Evolutionary conservation across 2,888 invertebrate species (phyloP), one percentile per base, ranked within the genome.

Genomic region (Andrena dorsata): DNA sequence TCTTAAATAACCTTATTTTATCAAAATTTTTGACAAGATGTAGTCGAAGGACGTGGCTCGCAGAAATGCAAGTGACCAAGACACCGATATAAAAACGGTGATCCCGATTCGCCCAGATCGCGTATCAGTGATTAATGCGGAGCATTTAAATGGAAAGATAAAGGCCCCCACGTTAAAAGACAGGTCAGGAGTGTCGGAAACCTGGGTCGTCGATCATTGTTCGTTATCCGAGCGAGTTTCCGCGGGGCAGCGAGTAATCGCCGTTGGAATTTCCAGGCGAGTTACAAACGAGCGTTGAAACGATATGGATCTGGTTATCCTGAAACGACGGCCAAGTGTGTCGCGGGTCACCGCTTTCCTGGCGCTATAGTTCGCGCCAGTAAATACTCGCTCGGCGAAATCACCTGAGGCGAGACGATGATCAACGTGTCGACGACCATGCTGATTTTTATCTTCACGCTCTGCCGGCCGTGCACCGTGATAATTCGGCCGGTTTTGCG

Each of bases 391-490:
- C 51, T 20, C 7, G 23, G 74, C 65, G 56, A 80, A 86, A 77
- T 78, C 86, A 77, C 86, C 86, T 26, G 74, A 78, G 85, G 85
- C 85, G 84, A 72, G 79, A 84, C 87, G 84, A 86, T 86, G 86
- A 86, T 86, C 87, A 75, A 84, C 79, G 83, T 63, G 81, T 84
- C 79, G 87, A 60, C 82, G 76, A 76, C 84, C 58, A 26, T n/a
- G 56, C 10, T 47, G 73, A 79, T 84, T 84, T 87, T 86, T 87
- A 68, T 75, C 87, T 87, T 82, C 82, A 86, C 79, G 86, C 72
- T 82, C 79, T 60, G 74, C 53, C 86, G 71, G 51, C 78, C 47
- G 32, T 56, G 75, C 65, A 53, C 83, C 72, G 58, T 66, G 87
- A 73, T 86, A 86, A 87, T 86, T 86, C 87, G 87, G 56, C 82